Conservation (phyloP, 2,113 vertebrate species). For the Python bivittatus region DNA sequence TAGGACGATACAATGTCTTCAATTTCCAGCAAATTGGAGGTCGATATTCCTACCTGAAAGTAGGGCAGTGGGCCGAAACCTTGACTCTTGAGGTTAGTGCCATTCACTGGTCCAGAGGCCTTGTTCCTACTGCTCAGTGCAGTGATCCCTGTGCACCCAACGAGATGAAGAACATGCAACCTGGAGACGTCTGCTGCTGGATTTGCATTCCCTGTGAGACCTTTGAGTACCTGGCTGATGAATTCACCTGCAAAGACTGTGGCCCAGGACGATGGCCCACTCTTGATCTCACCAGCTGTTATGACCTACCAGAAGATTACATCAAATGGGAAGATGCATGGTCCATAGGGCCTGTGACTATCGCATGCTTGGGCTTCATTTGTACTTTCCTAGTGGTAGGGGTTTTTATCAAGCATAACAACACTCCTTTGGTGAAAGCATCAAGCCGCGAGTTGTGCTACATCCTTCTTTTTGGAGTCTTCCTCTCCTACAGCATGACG, state of each 20-base stretch:
- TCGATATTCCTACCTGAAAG: conserved; percentile 88
- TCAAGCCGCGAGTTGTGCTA: conserved; percentile 96
- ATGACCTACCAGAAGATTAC: conserved; percentile 95
- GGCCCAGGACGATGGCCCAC: conserved; percentile 93
- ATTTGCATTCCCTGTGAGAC: conserved; percentile 95
- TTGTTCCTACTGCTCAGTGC: conserved; percentile 90
- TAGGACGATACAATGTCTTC: conserved; percentile 96
- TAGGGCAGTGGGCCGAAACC: conserved; percentile 94
- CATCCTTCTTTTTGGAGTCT: conserved; percentile 92
- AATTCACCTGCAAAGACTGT: conserved; percentile 93
- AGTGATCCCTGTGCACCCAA: conserved; percentile 96
- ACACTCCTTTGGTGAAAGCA: conserved; percentile 94
- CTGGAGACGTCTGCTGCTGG: conserved; percentile 98
- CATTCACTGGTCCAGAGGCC: conserved; percentile 90
- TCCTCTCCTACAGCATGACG: conserved; percentile 95
- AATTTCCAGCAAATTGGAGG: conserved; percentile 88
- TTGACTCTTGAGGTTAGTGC: conserved; percentile 84
- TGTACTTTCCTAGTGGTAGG: conserved; percentile 89
- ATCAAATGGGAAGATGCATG: conserved; percentile 98
- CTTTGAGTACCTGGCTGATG: conserved; percentile 92
- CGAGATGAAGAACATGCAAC: conserved; percentile 99
- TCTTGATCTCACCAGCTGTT: conserved; percentile 88
- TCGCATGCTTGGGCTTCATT: conserved; percentile 92
- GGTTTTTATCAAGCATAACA: conserved; percentile 93
- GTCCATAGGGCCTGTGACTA: conserved; percentile 96